Evolutionary conservation across 2,113 vertebrate species (phyloP), one percentile per base, ranked within the genome.

Genomic region (Siniperca knerii): DNA sequence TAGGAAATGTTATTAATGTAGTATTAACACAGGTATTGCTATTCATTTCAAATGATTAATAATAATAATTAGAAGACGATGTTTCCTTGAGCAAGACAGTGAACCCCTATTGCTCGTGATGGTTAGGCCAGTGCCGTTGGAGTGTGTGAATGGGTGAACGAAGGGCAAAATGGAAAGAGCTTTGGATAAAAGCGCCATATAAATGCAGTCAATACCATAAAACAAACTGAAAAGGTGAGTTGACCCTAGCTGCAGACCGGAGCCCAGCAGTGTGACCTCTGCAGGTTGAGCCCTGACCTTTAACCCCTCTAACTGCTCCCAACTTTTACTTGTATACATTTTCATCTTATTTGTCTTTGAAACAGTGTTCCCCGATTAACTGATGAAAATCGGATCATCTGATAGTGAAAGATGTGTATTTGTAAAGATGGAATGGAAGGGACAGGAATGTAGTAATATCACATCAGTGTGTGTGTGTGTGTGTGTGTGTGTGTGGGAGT

Each of bases 231-330:
- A 61, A 23, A 21, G 23, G 1, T 18, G 5, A 54, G 0, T 18
- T 64, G 52, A 78, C 8, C 25, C 8, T 1, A 37, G 42, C 46
- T 60, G n/a, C 75, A 40, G 77, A 73, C 62, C 73, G 29, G 21
- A 29, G 81, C 74, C 75, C 64, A 79, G 42, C 46, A 8, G 13
- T n/a, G 25, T 52, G 60, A 75, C 82, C 57, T 75, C 10, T 35
- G 33, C 33, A 76, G 48, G 71, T 10, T 61, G 50, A 68, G 58
- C 23, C 9, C 29, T 55, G 66, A 85, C 82, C 78, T 82, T 55
- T 73, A 13, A 72, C 77, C 61, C 15, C 52, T 55, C 42, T 62
- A 61, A 55, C 62, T 70, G 40, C 42, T 29, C 25, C 15, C 2
- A 9, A 20, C 37, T 76, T 37, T 29, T 18, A 46, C 50, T 54